A percentile compares a stretch with the other conserved stretches of the same genome.
These are phyloP conservation scores for Coelinius sp. DNA, from an alignment of 2,888 invertebrate species.

Conservation along the genomic window DNA sequence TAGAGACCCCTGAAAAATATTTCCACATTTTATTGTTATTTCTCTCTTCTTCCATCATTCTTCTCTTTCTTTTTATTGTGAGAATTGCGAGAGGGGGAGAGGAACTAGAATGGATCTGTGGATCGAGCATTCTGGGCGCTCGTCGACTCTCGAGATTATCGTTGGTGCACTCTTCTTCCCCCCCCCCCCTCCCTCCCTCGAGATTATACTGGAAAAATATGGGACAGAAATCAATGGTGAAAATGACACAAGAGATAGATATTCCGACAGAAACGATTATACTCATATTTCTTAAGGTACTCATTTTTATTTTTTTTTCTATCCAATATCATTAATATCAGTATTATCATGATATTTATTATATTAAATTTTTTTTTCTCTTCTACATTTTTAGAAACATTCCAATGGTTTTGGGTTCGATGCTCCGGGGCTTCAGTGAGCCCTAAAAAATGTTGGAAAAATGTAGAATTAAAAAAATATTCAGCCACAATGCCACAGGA, in stretches of 20 bases:
- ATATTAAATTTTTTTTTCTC: not conserved
- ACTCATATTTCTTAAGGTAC: not conserved
- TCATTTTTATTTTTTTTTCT: not conserved
- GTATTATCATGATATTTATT: not conserved
- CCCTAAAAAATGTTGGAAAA: not conserved
- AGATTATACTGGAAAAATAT: not conserved
- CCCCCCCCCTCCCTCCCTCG: not conserved
- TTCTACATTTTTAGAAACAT: not conserved
- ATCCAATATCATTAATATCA: too few species aligned
- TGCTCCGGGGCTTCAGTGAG: not conserved
- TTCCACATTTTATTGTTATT: not conserved
- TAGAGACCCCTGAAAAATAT: not conserved
- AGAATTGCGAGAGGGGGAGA: not conserved
- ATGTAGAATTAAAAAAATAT: not conserved
- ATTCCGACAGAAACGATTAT: not conserved
- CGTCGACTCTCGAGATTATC: conserved; percentile 16
- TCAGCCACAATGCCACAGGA: not conserved
- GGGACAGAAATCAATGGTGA: conserved; percentile 14
- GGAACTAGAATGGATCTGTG: conserved; percentile 3
- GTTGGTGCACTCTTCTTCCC: conserved; percentile 9
- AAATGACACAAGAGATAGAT: not conserved
- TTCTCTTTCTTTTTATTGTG: not conserved
- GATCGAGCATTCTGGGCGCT: conserved; percentile 22
- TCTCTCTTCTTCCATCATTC: not conserved
- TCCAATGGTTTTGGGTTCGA: not conserved